Evolutionary conservation across 2,113 vertebrate species (phyloP).

Genomic region (Coreoperca whiteheadi): DNA sequence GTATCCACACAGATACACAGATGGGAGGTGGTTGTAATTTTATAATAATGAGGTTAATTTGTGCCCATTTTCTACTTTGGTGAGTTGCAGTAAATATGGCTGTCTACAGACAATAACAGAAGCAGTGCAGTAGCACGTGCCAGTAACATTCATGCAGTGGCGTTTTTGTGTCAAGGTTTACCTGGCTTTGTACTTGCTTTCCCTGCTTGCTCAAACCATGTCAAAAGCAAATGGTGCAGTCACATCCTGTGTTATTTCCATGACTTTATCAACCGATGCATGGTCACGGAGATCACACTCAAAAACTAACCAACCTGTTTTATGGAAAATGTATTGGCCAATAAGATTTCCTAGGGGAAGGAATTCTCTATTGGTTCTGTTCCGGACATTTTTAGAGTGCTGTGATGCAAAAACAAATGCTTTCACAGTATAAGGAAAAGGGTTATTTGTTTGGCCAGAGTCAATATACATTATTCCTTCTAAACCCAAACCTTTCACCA

Average conservation of each 20-base stretch:
- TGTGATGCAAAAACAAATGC: constrained; percentile 7
- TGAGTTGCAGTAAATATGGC: background rate
- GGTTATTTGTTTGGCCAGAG: background rate
- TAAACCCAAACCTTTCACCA: background rate
- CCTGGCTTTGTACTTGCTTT: constrained; percentile 33
- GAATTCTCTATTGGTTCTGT: background rate
- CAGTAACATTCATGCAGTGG: background rate
- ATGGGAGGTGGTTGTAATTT: background rate
- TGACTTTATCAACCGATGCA: background rate
- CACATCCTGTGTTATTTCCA: constrained; percentile 1
- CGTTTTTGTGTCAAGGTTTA: constrained; percentile 18
- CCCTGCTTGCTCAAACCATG: constrained; percentile 5
- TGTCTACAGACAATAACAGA: constrained; percentile 19
- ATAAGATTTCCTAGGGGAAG: background rate
- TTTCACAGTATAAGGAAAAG: background rate
- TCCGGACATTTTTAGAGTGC: background rate
- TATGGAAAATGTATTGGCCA: background rate
- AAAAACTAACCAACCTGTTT: constrained; percentile 17
- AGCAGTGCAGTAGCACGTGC: background rate
- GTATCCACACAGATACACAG: background rate
- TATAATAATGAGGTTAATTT: background rate
- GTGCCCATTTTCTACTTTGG: background rate
- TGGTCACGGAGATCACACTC: constrained; percentile 14
- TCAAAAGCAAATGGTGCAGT: constrained; percentile 23
- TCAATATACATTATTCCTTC: background rate